Percentiles rank a stretch among this genome's conserved stretches.
These are phyloP conservation scores for Tipula vernalis DNA, from an alignment of 2,888 invertebrate genomes.

Conservation along the genomic window DNA sequence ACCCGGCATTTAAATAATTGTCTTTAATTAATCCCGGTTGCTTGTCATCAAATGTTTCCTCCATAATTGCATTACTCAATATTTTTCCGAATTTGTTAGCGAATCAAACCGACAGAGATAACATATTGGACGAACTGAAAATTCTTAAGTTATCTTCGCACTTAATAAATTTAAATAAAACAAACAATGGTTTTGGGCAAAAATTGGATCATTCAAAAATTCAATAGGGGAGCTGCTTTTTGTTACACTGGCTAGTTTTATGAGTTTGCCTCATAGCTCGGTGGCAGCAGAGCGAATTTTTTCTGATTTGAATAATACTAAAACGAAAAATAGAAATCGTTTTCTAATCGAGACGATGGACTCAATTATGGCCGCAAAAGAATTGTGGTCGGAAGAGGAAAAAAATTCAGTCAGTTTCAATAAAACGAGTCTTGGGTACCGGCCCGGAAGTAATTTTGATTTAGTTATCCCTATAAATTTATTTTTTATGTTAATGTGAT, in stretches of 20 bases:
- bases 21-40: neutral
- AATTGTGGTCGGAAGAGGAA: neutral
- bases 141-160: too few relatives aligned
- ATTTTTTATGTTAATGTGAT: too few relatives aligned
- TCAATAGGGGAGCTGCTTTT: neutral
- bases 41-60: too few relatives aligned
- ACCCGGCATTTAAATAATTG: neutral
- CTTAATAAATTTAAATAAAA: neutral
- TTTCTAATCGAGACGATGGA: neutral
- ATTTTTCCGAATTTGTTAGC: too few relatives aligned
- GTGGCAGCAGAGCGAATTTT: neutral
- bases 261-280: neutral
- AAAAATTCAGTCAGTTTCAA: neutral
- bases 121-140: too few relatives aligned
- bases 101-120: too few relatives aligned
- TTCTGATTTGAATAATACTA: neutral
- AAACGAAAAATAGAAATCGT: neutral
- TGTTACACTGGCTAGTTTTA: neutral
- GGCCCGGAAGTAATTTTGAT: neutral
- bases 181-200: neutral
- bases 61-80: too few relatives aligned
- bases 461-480: neutral
- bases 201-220: neutral
- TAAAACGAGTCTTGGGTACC: neutral
- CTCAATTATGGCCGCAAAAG: neutral